Evolutionary conservation across 2,888 invertebrate species (phyloP).

Genomic region (Netelia virgata): DNA sequence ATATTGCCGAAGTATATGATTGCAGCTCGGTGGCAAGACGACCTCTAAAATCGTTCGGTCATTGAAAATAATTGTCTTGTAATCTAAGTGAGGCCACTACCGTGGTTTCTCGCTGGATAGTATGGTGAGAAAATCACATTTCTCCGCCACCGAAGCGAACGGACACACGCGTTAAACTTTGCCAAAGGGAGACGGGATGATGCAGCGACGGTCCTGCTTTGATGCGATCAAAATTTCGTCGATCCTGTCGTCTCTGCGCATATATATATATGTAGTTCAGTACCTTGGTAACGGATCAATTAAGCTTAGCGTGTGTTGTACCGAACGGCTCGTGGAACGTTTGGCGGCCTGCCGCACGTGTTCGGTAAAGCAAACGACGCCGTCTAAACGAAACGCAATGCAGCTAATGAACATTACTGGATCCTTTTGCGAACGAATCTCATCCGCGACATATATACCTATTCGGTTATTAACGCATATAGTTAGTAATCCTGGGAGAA

Average conservation of each 20-base stretch:
- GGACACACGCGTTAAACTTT: neutral
- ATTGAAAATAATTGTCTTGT: too few relatives aligned
- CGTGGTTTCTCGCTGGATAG: neutral
- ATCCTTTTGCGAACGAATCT: slow-evolving; percentile 22
- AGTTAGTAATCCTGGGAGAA: too few relatives aligned
- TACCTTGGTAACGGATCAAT: slow-evolving; percentile 28
- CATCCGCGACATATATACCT: neutral
- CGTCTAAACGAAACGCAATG: slow-evolving; percentile 6
- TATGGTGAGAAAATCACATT: neutral
- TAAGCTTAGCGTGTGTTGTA: slow-evolving; percentile 25
- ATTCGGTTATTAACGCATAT: slow-evolving; percentile 14
- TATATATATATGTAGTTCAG: neutral
- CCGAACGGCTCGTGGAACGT: slow-evolving; percentile 7
- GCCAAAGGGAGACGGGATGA: neutral
- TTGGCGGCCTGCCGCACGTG: slow-evolving; percentile 3
- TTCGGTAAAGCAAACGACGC: slow-evolving; percentile 20
- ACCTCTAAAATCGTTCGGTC: too few relatives aligned
- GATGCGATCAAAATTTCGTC: slow-evolving; percentile 12
- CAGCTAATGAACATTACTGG: slow-evolving; percentile 7
- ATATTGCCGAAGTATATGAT: too few relatives aligned
- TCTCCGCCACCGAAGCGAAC: neutral
- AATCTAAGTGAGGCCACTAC: too few relatives aligned
- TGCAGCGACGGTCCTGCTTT: slow-evolving; percentile 5
- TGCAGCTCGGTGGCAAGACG: too few relatives aligned
- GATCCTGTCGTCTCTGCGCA: slow-evolving; percentile 15